Evolutionary conservation across 2,113 vertebrate species (phyloP).

Genomic region (Myotis lucifugus): DNA sequence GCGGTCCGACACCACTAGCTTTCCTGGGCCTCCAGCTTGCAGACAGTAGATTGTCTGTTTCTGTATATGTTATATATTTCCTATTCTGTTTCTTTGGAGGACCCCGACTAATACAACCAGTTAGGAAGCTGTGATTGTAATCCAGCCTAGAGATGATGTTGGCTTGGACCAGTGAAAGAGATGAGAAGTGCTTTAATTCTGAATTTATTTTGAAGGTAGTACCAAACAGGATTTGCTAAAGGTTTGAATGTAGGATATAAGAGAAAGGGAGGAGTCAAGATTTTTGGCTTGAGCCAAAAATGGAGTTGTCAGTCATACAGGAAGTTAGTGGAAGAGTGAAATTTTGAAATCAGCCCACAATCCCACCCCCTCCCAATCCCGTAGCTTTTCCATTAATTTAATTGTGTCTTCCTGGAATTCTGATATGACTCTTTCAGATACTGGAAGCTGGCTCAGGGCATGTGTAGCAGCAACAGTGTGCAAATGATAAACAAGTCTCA

Average conservation of each 20-base stretch:
- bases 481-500: constrained; percentile 34
- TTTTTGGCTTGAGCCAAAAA: background rate
- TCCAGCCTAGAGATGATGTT: background rate
- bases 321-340: background rate
- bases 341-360: background rate
- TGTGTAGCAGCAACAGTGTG: background rate
- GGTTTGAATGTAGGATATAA: background rate
- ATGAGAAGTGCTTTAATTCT: background rate
- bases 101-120: background rate
- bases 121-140: background rate
- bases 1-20: background rate
- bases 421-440: background rate
- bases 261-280: background rate
- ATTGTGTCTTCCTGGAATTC: background rate
- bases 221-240: background rate
- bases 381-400: background rate
- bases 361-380: background rate
- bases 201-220: background rate
- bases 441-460: background rate
- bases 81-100: background rate
- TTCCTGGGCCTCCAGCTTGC: background rate
- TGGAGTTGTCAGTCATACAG: background rate
- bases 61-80: background rate
- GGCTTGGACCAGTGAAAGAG: background rate
- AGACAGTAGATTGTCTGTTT: background rate